These are phyloP conservation scores for Austrofundulus limnaeus DNA, from an alignment of 2,113 vertebrate genomes.

Conservation along the genomic window DNA sequence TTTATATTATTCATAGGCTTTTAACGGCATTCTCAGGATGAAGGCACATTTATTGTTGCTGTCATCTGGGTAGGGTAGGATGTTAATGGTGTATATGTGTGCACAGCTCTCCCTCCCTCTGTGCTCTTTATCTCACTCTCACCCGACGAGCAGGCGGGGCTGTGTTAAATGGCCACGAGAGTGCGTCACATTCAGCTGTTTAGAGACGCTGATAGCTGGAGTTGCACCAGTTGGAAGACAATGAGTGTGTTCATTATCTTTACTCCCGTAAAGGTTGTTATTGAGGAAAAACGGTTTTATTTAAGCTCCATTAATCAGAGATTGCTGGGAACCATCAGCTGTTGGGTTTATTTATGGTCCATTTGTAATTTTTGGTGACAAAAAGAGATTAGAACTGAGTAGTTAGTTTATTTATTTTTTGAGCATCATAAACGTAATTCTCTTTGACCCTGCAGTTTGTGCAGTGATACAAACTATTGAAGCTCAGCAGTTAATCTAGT, in stretches of 20 bases:
- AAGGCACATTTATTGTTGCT: constrained; percentile 30
- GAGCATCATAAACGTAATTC: not conserved
- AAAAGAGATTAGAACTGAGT: not conserved
- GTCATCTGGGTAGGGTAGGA: constrained; percentile 20
- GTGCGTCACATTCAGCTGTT: constrained; percentile 32
- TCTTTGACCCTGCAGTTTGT: not conserved
- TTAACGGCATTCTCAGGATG: constrained; percentile 19
- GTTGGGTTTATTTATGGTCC: too few relatives aligned
- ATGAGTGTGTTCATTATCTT: constrained; percentile 14
- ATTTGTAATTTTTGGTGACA: not conserved
- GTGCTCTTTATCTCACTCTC: constrained; percentile 9
- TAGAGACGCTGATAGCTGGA: constrained; percentile 22
- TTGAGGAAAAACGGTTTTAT: not conserved
- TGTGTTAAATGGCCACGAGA: constrained; percentile 45
- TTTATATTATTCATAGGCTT: constrained; percentile 2
- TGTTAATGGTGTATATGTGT: constrained; percentile 28
- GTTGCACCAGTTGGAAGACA: constrained; percentile 33
- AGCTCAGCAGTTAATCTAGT: not conserved
- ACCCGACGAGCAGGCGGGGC: constrained; percentile 38
- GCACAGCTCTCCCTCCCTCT: constrained; percentile 9
- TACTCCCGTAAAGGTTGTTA: constrained; percentile 1
- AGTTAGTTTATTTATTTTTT: not conserved
- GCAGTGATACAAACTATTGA: not conserved
- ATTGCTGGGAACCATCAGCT: too few relatives aligned
- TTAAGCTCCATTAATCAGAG: constrained; percentile 5